Conservation (phyloP, 2,888 invertebrate genomes). For the Cantharis nigra region DNA sequence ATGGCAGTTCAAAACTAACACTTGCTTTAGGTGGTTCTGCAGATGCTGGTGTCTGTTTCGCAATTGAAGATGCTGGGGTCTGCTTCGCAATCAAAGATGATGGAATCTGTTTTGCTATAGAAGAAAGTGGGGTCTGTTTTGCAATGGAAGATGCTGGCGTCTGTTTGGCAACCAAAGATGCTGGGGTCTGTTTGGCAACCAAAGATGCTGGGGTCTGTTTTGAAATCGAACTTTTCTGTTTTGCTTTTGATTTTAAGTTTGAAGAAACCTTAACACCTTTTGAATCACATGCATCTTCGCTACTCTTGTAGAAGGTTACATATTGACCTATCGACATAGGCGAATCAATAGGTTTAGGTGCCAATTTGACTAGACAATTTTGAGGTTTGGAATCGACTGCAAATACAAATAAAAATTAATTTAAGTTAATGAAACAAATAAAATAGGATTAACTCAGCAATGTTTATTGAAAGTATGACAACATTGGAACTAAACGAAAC, state of each 20-base stretch:
- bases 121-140: too few species aligned
- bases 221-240: neutral
- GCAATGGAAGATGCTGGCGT: neutral
- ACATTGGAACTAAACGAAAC: too few species aligned
- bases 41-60: neutral
- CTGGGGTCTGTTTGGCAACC: too few species aligned
- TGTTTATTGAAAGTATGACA: too few species aligned
- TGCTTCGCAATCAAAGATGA: neutral
- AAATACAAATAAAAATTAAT: neutral
- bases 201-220: neutral
- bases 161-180: neutral
- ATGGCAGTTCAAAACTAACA: neutral
- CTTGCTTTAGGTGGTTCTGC: neutral
- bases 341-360: neutral
- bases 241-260: neutral
- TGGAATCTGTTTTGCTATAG: neutral
- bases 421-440: neutral
- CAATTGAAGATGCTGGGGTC: neutral
- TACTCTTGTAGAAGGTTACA: constrained; percentile 31
- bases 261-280: neutral
- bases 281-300: constrained; percentile 6
- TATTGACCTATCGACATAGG: constrained; percentile 24
- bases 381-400: neutral
- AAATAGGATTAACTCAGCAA: neutral
- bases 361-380: constrained; percentile 7